Evolutionary conservation across 1,140 invertebrate species (phyloP), one percentile per base, ranked within the genome.

Genomic region (Schlechtendalia chinensis): DNA sequence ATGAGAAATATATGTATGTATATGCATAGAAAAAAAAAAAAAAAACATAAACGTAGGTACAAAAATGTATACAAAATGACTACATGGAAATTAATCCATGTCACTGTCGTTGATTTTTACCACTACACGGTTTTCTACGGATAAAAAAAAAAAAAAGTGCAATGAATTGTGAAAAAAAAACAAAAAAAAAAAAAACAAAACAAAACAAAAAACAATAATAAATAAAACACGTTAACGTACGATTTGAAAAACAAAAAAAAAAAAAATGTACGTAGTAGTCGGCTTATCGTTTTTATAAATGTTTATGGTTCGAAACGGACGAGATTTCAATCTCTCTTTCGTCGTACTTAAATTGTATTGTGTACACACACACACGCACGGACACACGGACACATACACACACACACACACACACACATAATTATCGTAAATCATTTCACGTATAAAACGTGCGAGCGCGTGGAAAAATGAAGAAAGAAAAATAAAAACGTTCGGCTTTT

Each of bases 21-120:
- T 22, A 71, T 24, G 47, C 14, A n/a, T n/a, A n/a, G n/a, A n/a
- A n/a, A n/a, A n/a, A n/a, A n/a, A n/a, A n/a, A 50, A 47, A 67
- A 67, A 22, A 11, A 22, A 74, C 12, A 75, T 12, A 58, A 39
- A 22, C 27, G 54, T 32, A 58, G 29, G 8, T 14, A 58, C 19
- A 17, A 58, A 39, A 58, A 75, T 27, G 54, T 54, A 74, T 39
- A 39, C 8, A 39, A 39, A 74, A 58, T 58, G 54, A 75, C 72
- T 75, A 24, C 19, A 45, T 29, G 16, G 32, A 59, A 77, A 77
- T 77, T 77, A 77, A 77, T 77, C 54, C 72, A 39, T 14, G 72
- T 77, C 72, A 77, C 54, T 59, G 32, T 19, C n/a, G 72, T 39
- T 69, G 50, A 80, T 29, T 80, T 58, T 63, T 50, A 47, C 29